Percentiles rank a stretch among this genome's conserved stretches.
Conservation (phyloP, 2,888 invertebrate species). For the Strigamia maritima region DNA sequence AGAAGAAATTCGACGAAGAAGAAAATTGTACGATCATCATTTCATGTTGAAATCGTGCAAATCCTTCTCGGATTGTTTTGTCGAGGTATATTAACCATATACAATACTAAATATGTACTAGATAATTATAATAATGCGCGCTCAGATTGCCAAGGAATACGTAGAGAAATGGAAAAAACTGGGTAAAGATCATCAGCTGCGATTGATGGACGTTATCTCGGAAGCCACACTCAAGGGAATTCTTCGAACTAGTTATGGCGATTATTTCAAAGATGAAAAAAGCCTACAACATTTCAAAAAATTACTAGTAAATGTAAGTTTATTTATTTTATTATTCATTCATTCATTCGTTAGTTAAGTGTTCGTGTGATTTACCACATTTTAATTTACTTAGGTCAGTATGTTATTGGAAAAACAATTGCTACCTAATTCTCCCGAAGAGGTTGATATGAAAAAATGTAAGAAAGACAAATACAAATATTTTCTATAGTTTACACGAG, state of each 20-base stretch:
- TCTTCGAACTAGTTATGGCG: not conserved
- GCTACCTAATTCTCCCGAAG: not conserved
- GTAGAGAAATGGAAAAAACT: not conserved
- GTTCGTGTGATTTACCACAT: too few species aligned
- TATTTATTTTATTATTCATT: not conserved
- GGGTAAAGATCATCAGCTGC: not conserved
- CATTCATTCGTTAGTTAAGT: not conserved
- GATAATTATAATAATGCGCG: too few species aligned
- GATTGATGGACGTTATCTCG: not conserved
- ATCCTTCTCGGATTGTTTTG: not conserved
- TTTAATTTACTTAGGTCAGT: not conserved
- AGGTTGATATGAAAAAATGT: not conserved
- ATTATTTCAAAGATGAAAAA: conserved; percentile 3
- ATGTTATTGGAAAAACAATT: not conserved
- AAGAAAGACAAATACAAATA: too few species aligned
- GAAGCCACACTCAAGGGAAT: not conserved
- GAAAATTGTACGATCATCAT: conserved; percentile 24
- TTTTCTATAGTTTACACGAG: too few species aligned
- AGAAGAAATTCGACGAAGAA: conserved; percentile 4
- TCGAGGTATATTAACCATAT: not conserved
- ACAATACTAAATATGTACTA: not conserved
- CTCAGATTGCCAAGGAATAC: conserved; percentile 18
- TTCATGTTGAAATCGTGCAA: conserved; percentile 5
- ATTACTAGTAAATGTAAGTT: not conserved
- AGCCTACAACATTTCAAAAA: not conserved